Conservation (phyloP, 2,797 vertebrate genomes). For the Leptoclinus maculatus region DNA sequence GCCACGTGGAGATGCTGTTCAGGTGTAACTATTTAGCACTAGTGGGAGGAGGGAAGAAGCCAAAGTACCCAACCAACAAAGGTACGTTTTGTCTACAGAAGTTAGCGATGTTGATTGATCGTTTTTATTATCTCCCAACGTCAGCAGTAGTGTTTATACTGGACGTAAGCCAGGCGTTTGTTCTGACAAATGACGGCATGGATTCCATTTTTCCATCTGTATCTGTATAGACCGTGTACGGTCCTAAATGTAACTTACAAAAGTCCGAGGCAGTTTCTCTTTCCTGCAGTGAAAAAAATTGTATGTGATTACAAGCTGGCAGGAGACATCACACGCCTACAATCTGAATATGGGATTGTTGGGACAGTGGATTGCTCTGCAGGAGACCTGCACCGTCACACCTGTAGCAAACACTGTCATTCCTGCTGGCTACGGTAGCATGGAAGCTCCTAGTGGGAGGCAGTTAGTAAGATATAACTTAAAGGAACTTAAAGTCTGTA, state of each 20-base stretch:
- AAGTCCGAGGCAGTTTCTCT: neutral
- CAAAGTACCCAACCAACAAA: conserved; percentile 99
- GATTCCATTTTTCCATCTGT: neutral
- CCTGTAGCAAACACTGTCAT: neutral
- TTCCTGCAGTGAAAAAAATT: neutral
- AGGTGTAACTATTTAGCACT: conserved; percentile 98
- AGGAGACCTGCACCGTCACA: neutral
- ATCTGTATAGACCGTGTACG: neutral
- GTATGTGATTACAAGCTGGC: neutral
- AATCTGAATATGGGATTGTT: neutral
- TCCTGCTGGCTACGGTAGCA: neutral
- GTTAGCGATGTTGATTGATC: neutral
- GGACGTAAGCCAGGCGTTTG: neutral
- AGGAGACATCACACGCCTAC: neutral
- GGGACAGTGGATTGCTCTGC: neutral
- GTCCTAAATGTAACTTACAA: neutral
- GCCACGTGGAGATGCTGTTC: conserved; percentile 98
- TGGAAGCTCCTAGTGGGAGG: too few relatives aligned
- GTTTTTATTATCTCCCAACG: too few relatives aligned
- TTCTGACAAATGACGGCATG: neutral
- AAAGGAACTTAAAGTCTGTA: neutral
- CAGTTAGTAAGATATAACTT: neutral
- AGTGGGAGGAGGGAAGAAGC: conserved; percentile 98
- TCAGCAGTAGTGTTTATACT: neutral
- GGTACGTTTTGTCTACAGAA: conserved; percentile 77